These are phyloP conservation scores for Hirundichthys speculiger DNA, from an alignment of 2,113 vertebrate genomes.

Conservation along the genomic window DNA sequence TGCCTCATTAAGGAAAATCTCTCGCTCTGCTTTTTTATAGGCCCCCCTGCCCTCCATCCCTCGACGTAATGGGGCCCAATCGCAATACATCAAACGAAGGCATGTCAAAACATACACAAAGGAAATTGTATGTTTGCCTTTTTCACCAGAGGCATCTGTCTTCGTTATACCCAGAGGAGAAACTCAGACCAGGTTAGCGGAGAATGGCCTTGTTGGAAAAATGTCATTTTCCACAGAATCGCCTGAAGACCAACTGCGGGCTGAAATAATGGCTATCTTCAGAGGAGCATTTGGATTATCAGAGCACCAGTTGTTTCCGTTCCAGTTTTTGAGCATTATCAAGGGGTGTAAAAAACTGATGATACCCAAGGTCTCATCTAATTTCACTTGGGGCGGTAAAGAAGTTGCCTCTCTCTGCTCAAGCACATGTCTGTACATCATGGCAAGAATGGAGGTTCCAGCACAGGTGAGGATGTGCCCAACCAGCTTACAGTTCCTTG, in stretches of 20 bases:
- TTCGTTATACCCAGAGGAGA: background rate
- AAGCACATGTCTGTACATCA: background rate
- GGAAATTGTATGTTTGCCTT: conserved; percentile 2
- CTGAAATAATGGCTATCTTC: background rate
- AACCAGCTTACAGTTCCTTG: no score
- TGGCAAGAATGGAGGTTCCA: conserved; percentile 2
- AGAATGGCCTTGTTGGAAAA: background rate
- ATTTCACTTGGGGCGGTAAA: background rate
- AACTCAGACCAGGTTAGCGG: background rate
- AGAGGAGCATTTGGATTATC: background rate
- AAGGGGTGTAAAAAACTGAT: background rate
- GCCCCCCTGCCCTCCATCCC: no score
- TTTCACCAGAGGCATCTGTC: background rate
- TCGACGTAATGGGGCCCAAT: no score
- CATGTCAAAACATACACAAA: no score
- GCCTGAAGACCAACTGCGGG: background rate
- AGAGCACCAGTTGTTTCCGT: background rate
- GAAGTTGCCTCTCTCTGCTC: conserved; percentile 1
- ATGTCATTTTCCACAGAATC: background rate
- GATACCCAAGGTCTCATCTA: background rate
- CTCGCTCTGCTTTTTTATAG: no score
- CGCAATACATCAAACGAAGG: no score
- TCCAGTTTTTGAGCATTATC: background rate
- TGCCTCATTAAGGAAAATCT: no score
- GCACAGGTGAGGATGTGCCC: background rate